These are phyloP conservation scores for Misgurnus mizolepis DNA, from an alignment of 2,113 vertebrate genomes.

Conservation along the genomic window DNA sequence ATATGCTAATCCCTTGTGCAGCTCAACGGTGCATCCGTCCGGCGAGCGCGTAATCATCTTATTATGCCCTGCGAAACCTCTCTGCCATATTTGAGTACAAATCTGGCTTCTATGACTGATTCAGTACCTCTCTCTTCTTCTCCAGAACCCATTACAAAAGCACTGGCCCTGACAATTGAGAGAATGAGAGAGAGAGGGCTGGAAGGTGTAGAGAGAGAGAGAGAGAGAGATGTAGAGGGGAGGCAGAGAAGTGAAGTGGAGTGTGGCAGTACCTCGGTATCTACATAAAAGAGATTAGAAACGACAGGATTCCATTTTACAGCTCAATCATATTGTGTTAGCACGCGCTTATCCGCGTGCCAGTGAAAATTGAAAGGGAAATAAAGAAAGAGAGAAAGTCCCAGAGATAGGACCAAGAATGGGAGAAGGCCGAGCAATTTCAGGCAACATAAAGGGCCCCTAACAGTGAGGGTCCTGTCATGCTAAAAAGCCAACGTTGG, in stretches of 20 bases:
- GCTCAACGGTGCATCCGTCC: constrained; percentile 77
- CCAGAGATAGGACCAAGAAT: constrained; percentile 89
- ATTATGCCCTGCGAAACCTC: constrained; percentile 81
- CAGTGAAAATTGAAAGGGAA: constrained; percentile 96
- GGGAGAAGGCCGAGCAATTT: constrained; percentile 91
- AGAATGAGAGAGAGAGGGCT: constrained; percentile 28
- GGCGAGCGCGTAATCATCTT: constrained; percentile 78
- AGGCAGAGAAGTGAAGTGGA: constrained; percentile 79
- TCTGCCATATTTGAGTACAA: constrained; percentile 75
- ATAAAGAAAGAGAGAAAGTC: constrained; percentile 82
- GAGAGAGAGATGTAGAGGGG: constrained; percentile 48
- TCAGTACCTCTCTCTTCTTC: constrained; percentile 11
- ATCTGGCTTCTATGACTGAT: constrained; percentile 6
- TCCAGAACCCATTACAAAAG: constrained; percentile 54
- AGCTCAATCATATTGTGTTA: constrained; percentile 99
- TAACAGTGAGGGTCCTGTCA: constrained; percentile 91
- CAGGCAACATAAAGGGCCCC: constrained; percentile 88
- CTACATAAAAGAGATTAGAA: constrained; percentile 97
- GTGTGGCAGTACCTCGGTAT: constrained; percentile 84
- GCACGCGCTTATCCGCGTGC: constrained; percentile 93
- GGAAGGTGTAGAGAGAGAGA: constrained; percentile 50
- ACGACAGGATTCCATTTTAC: constrained; percentile 92
- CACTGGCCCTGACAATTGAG: constrained; percentile 46
- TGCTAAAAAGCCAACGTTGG: constrained; percentile 93
- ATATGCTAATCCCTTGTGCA: constrained; percentile 82